Base-by-base conservation (phyloP, 2,888 invertebrate genomes). In the Nomada fucata region DNA sequence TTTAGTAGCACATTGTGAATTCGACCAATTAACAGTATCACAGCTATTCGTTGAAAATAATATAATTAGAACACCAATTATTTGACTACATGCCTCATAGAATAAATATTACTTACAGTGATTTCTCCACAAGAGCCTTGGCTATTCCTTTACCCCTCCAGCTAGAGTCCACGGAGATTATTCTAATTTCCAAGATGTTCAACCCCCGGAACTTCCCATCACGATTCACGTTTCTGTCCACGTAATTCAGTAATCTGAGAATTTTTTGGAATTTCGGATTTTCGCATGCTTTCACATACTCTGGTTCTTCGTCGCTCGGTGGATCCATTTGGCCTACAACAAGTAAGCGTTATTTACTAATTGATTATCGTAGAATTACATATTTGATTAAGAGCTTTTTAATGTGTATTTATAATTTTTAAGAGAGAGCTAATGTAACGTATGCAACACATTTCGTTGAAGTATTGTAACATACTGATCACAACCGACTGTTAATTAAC, bases 71-170 rank as follows among this genome's bases (percentile, higher is more conserved):
- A 47, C 47, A 47, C 15, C 13, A 47, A 47, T 47, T 47, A 47
- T 47, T 15, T 47, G 13, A 47, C 13, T 57, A 10, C 13, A 11
- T 23, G n/a, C 57, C 44, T n/a, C 20, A 57, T 13, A 2, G 4
- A 20, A 42, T 29, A 15, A 20, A 20, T n/a, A 42, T 29, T 20
- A 57, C 95, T 94, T 94, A 96, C 97, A 96, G 95, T 5, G 96
- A 95, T 88, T 94, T 95, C 67, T 95, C 94, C 85, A 96, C 93
- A 18, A 97, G 94, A 26, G 94, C 94, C 83, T 95, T 96, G 88
- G 96, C 96, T 78, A 97, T 95, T 2, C 97, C 97, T 84, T 95
- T 94, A 65, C 96, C 96, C 82, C 96, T 94, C 95, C 96, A 96
- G 18, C 94, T 94, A 0, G 94, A 94, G 86, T 97, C 96, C 1